Evolutionary conservation across 1,140 invertebrate genomes (phyloP).

Genomic region (Augochlora pura): DNA sequence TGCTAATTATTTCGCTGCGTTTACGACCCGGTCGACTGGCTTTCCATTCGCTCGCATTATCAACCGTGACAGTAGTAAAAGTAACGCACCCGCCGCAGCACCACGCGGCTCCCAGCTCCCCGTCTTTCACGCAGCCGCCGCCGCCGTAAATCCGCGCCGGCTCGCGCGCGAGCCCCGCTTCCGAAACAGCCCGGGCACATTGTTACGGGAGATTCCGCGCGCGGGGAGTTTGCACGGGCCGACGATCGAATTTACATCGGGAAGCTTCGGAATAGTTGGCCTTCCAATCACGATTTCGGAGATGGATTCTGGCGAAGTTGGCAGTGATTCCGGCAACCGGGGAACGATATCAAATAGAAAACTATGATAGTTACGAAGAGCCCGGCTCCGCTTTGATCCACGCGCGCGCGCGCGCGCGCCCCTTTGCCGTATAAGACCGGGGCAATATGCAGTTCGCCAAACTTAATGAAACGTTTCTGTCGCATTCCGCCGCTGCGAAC

Average conservation of each 20-base stretch:
- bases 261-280: neutral
- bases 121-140: neutral
- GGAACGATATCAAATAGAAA: neutral
- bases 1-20: conserved; percentile 56
- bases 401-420: no score
- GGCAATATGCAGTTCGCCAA: no score
- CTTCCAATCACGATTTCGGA: neutral
- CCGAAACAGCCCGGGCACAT: neutral
- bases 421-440: no score
- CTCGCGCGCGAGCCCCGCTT: neutral
- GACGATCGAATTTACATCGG: neutral
- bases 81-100: conserved; percentile 4
- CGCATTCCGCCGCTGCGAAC: no score
- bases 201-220: neutral
- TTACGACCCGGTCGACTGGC: conserved; percentile 25
- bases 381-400: no score
- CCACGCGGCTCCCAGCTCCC: neutral
- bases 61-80: conserved; percentile 39
- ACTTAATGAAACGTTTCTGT: no score
- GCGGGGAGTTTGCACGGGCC: neutral
- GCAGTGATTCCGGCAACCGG: neutral
- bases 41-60: conserved; percentile 36
- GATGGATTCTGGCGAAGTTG: neutral
- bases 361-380: neutral
- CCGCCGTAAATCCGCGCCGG: neutral